phyloP scores from a whole-genome alignment of 2,113 vertebrate species.

The Nothocercus julius region DNA sequence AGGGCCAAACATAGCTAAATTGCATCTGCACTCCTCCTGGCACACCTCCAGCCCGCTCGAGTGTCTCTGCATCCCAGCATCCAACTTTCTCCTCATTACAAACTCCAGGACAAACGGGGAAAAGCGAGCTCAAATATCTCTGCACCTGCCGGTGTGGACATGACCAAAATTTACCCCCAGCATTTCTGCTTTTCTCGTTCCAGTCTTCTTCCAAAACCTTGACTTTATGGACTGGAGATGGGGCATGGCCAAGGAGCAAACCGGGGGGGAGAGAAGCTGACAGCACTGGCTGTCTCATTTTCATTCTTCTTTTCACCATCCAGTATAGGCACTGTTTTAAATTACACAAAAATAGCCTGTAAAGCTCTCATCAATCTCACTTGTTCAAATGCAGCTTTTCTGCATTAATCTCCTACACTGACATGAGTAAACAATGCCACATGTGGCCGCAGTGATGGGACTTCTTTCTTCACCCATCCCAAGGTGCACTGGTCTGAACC shows the following conservation, averaged over 20 bases:
- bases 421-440: slow-evolving; percentile 72
- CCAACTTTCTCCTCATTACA: background rate
- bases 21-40: background rate
- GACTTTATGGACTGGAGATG: background rate
- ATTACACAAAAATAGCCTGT: slow-evolving; percentile 60
- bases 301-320: slow-evolving; percentile 9
- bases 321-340: slow-evolving; percentile 61
- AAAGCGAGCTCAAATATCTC: background rate
- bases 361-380: slow-evolving; percentile 57
- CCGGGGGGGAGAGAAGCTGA: background rate
- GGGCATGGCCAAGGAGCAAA: background rate
- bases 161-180: background rate
- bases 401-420: slow-evolving; percentile 68
- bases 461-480: slow-evolving; percentile 42
- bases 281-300: background rate
- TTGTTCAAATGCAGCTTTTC: slow-evolving; percentile 64
- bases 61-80: background rate
- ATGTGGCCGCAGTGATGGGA: slow-evolving; percentile 25
- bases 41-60: background rate
- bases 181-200: background rate
- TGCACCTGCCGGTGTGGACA: background rate
- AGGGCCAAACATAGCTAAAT: background rate
- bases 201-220: background rate
- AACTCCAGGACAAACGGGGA: background rate
- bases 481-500: slow-evolving; percentile 14